Percentiles rank a stretch among this genome's conserved stretches.
These are phyloP conservation scores for Neolamprologus falcicula DNA, from an alignment of 2,113 vertebrate genomes.

Conservation along the genomic window DNA sequence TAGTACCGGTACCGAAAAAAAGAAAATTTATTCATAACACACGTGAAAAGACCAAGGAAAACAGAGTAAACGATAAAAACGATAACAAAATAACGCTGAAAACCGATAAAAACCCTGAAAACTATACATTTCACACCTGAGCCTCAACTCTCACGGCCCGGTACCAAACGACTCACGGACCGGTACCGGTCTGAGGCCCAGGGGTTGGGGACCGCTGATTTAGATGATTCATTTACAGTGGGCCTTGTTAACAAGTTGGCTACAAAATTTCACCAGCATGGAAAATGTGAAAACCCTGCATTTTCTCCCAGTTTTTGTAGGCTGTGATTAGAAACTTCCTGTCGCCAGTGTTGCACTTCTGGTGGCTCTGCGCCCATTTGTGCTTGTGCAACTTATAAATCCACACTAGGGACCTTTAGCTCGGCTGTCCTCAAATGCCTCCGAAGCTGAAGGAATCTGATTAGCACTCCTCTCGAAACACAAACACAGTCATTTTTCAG, in stretches of 20 bases:
- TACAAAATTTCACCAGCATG: not conserved
- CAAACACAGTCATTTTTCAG: slow-evolving; percentile 66
- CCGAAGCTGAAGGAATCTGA: slow-evolving; percentile 57
- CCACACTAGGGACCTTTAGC: not conserved
- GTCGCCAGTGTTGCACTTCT: not conserved
- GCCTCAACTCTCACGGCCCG: too few species aligned
- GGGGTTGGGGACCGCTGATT: not conserved
- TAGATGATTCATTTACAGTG: not conserved
- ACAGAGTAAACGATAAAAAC: too few species aligned
- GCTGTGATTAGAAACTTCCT: not conserved
- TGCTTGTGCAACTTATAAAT: slow-evolving; percentile 12
- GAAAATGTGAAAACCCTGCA: not conserved
- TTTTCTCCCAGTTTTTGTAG: not conserved
- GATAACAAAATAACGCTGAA: too few species aligned
- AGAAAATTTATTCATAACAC: too few species aligned
- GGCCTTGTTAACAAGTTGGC: not conserved
- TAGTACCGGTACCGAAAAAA: too few species aligned
- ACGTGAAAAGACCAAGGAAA: too few species aligned
- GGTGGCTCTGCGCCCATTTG: not conserved
- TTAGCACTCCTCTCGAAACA: slow-evolving; percentile 59
- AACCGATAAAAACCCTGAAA: too few species aligned
- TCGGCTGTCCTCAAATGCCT: slow-evolving; percentile 50
- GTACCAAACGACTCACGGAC: too few species aligned
- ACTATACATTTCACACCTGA: too few species aligned
- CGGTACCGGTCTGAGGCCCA: too few species aligned